Conservation (phyloP, 2,888 invertebrate genomes). For the Euplagia quadripunctaria region DNA sequence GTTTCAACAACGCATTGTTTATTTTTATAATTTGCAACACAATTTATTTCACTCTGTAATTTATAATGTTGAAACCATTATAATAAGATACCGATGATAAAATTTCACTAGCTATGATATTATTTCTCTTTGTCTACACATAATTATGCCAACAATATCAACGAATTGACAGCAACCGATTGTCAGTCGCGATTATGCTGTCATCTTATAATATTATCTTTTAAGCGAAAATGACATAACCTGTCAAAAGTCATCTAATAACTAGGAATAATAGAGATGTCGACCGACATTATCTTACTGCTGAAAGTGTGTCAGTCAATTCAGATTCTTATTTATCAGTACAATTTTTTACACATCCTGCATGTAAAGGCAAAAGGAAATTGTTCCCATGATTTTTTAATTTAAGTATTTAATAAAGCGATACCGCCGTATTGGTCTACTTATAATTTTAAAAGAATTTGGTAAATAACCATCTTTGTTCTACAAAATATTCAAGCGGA, state of each 20-base stretch:
- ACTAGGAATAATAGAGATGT: constrained; percentile 5
- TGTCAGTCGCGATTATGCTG: constrained; percentile 40
- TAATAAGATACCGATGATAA: background rate
- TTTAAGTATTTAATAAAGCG: no score
- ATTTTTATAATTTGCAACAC: no score
- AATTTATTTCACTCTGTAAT: no score
- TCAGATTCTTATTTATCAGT: background rate
- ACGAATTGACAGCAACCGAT: constrained; percentile 32
- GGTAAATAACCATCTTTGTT: background rate
- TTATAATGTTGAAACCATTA: background rate
- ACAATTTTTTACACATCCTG: background rate
- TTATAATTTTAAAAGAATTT: no score
- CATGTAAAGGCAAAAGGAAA: background rate
- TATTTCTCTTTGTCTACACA: background rate
- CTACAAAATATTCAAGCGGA: background rate
- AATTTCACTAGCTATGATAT: background rate
- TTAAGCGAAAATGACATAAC: constrained; percentile 26
- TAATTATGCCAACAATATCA: constrained; percentile 34
- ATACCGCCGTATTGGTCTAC: no score
- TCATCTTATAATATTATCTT: constrained; percentile 30
- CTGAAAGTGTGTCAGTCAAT: background rate
- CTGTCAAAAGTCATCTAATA: constrained; percentile 35
- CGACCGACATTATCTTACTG: background rate
- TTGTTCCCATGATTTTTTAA: background rate
- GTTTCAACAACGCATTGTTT: no score